A percentile compares a stretch with the other conserved stretches of the same genome.
Evolutionary conservation across 2,113 vertebrate species (phyloP).

Genomic region (Xenopus laevis): DNA sequence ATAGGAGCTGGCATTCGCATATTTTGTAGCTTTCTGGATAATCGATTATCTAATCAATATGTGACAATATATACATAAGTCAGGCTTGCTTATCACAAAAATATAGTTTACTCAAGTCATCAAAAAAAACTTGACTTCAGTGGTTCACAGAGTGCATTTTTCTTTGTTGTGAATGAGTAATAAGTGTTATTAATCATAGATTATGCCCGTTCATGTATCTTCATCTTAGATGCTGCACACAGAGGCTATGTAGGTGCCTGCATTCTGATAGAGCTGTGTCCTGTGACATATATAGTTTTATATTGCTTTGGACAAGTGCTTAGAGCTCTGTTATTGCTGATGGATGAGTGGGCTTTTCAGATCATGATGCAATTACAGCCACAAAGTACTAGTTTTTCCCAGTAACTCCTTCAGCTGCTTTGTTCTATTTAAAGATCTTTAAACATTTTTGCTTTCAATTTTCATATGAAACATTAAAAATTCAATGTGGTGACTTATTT

Average conservation of each 20-base stretch:
- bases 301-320: constrained; percentile 38
- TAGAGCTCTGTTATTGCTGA: constrained; percentile 36
- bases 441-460: too few species aligned
- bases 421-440: too few species aligned
- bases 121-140: too few species aligned
- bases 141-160: too few species aligned
- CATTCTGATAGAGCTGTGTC: constrained; percentile 19
- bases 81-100: too few species aligned
- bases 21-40: too few species aligned
- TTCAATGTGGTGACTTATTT: too few species aligned
- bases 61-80: too few species aligned
- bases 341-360: constrained; percentile 29
- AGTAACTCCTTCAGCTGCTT: not conserved
- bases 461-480: too few species aligned
- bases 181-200: not conserved
- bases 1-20: too few species aligned
- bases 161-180: not conserved
- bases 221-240: not conserved
- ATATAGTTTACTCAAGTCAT: too few species aligned
- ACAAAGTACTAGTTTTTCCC: not conserved
- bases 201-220: not conserved
- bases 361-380: constrained; percentile 9
- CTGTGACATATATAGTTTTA: constrained; percentile 27
- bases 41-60: too few species aligned
- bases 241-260: not conserved